phyloP scores from a whole-genome alignment of 2,797 vertebrate species.

The Artibeus jamaicensis region DNA sequence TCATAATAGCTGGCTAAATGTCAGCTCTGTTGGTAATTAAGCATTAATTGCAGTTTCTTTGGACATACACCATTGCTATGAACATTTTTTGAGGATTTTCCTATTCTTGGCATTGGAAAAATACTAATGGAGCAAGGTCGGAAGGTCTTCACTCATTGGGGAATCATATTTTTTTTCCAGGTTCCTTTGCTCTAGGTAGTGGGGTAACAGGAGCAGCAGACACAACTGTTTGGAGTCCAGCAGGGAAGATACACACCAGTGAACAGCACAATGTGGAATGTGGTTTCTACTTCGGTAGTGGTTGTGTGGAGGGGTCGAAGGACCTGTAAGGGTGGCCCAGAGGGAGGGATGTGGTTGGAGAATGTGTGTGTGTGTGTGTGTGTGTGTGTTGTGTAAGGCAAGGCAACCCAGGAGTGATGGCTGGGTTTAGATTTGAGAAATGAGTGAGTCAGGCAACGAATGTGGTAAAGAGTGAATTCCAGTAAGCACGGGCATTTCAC shows the following conservation, averaged over 20 bases:
- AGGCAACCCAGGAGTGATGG: not conserved
- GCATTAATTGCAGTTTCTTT: not conserved
- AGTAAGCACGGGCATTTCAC: not conserved
- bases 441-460: not conserved
- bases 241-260: not conserved
- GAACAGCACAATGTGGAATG: not conserved
- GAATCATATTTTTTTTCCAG: not conserved
- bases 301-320: not conserved
- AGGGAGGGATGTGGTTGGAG: not conserved
- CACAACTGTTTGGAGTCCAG: not conserved
- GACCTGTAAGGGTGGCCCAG: no score
- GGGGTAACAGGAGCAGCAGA: not conserved
- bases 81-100: not conserved
- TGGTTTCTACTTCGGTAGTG: not conserved
- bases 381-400: not conserved
- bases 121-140: not conserved
- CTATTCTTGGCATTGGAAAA: not conserved
- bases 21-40: not conserved
- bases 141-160: not conserved
- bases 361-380: no score
- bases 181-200: not conserved
- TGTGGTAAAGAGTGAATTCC: not conserved
- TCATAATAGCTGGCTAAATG: not conserved
- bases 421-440: not conserved
- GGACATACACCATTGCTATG: not conserved